Conservation (phyloP, 37 sponge, comb jelly and placozoan species). For the Axinella damicornis region DNA sequence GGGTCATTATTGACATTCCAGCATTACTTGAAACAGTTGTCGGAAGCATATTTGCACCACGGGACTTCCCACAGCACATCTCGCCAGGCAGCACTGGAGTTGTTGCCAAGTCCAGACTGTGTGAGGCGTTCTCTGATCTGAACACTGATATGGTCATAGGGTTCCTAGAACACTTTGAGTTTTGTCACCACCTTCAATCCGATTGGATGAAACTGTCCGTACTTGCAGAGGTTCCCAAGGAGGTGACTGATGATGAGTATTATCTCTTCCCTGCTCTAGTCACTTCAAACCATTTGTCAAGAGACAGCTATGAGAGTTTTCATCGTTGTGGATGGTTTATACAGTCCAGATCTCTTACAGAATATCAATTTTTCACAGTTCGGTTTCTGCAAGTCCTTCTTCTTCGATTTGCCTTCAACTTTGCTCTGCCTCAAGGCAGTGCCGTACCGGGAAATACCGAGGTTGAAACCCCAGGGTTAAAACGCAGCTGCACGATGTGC, state of each 20-base stretch:
- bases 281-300: not conserved
- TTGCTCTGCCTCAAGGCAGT: not conserved
- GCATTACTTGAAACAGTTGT: conserved; percentile 9
- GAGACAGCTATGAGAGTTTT: too few species aligned
- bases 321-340: conserved; percentile 26
- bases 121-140: not conserved
- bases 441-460: not conserved
- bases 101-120: not conserved
- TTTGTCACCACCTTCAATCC: not conserved
- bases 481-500: conserved; percentile 7
- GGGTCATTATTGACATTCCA: conserved; percentile 5
- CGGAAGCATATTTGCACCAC: conserved; percentile 26
- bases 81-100: not conserved
- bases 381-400: conserved; percentile 34
- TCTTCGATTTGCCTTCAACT: conserved; percentile 11
- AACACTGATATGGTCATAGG: conserved; percentile 8
- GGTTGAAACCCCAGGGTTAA: not conserved
- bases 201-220: too few species aligned
- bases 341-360: not conserved
- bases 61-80: not conserved
- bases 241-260: not conserved
- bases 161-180: conserved; percentile 20
- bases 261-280: conserved; percentile 36
- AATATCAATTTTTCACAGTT: not conserved
- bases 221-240: too few species aligned